Evolutionary conservation across 2,888 invertebrate genomes (phyloP).

Genomic region (Macropis europaea): DNA sequence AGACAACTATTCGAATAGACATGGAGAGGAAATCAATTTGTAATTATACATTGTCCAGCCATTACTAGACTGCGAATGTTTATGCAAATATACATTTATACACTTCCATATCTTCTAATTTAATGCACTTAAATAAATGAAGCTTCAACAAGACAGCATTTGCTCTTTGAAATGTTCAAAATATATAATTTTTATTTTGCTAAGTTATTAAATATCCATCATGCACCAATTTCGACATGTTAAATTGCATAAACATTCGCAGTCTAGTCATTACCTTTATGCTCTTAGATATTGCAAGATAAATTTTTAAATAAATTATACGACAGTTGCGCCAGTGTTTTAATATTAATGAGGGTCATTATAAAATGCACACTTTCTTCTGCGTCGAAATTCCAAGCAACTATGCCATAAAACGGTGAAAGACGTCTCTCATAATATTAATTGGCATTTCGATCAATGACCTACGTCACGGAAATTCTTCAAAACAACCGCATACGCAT

Average conservation of each 20-base stretch:
- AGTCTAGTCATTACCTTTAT: too few species aligned
- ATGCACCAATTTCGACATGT: too few species aligned
- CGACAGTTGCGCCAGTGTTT: background rate
- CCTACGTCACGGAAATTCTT: constrained; percentile 49
- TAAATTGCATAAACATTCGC: too few species aligned
- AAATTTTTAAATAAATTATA: background rate
- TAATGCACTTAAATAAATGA: too few species aligned
- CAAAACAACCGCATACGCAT: constrained; percentile 6
- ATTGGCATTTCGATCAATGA: constrained; percentile 40
- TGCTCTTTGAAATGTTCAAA: too few species aligned
- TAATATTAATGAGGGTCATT: background rate
- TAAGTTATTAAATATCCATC: too few species aligned
- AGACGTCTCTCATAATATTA: constrained; percentile 19
- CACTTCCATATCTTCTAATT: too few species aligned
- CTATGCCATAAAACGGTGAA: background rate
- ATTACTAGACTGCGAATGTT: too few species aligned
- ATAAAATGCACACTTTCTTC: background rate
- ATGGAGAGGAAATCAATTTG: constrained; percentile 4
- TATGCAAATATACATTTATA: too few species aligned
- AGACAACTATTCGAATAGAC: background rate
- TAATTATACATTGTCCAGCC: background rate
- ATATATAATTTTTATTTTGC: too few species aligned
- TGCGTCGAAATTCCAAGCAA: background rate
- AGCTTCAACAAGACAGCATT: too few species aligned
- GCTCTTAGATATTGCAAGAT: background rate